Percentiles rank a stretch among this genome's conserved stretches.
phyloP scores from a whole-genome alignment of 2,113 vertebrate species.

The Xenopus laevis region DNA sequence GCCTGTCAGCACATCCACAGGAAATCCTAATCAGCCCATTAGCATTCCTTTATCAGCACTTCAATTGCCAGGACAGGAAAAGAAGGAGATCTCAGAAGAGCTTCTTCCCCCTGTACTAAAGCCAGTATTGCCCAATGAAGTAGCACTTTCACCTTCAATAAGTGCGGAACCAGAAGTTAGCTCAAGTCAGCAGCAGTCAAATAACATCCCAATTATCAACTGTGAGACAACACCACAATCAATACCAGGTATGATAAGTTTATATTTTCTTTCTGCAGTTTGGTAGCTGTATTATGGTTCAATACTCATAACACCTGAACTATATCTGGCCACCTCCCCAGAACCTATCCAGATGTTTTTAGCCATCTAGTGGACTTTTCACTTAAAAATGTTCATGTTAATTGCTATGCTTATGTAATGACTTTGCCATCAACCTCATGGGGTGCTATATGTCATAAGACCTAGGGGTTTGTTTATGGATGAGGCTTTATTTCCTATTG shows the following conservation, averaged over 20 bases:
- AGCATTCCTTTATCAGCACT: constrained; percentile 71
- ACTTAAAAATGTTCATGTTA: too few relatives aligned
- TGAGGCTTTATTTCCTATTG: too few relatives aligned
- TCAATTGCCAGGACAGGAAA: constrained; percentile 72
- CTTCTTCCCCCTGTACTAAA: constrained; percentile 55
- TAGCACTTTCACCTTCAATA: constrained; percentile 59
- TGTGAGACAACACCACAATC: constrained; percentile 62
- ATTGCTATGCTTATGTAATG: too few relatives aligned
- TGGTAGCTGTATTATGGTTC: too few relatives aligned
- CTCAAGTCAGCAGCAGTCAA: constrained; percentile 71
- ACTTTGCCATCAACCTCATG: too few relatives aligned
- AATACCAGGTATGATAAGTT: constrained; percentile 70
- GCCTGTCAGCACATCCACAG: constrained; percentile 69
- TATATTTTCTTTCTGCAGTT: neutral
- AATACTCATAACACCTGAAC: too few relatives aligned
- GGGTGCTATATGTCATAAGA: too few relatives aligned
- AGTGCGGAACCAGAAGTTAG: constrained; percentile 75
- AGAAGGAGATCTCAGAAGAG: constrained; percentile 62
- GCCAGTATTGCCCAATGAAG: constrained; percentile 56
- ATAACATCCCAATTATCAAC: constrained; percentile 39
- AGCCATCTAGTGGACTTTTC: too few relatives aligned
- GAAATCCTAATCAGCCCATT: constrained; percentile 62
- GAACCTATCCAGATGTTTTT: too few relatives aligned
- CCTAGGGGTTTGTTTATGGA: too few relatives aligned
- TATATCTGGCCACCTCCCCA: too few relatives aligned